These are phyloP conservation scores for Globia sparganii DNA, from an alignment of 2,888 invertebrate species.

Conservation along the genomic window DNA sequence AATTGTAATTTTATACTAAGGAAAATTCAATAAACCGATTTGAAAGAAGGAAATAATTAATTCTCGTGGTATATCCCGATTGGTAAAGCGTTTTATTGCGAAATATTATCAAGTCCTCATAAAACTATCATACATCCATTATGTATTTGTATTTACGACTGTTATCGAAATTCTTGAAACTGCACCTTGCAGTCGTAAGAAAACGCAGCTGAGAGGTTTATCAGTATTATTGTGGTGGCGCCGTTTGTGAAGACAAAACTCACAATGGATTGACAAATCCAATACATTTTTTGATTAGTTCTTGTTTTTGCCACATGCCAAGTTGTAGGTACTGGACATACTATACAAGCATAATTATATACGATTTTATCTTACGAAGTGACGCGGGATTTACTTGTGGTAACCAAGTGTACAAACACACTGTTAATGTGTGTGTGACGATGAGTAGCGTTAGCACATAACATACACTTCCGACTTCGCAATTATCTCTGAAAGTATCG, in stretches of 20 bases:
- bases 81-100: background rate
- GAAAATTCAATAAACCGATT: background rate
- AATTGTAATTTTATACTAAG: background rate
- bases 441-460: no score
- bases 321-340: background rate
- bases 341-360: background rate
- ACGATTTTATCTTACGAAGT: background rate
- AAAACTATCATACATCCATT: background rate
- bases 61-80: background rate
- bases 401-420: background rate
- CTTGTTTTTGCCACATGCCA: constrained; percentile 3
- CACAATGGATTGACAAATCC: background rate
- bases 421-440: background rate
- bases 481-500: background rate
- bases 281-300: constrained; percentile 4
- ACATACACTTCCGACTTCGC: no score
- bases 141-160: constrained; percentile 1
- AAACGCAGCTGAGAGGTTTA: constrained; percentile 25
- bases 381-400: background rate
- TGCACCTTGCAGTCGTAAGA: constrained; percentile 29
- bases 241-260: constrained; percentile 10
- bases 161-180: constrained; percentile 32
- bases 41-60: background rate
- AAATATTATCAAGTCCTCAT: background rate
- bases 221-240: background rate